Evolutionary conservation across 2,113 vertebrate genomes (phyloP).

Genomic region (Phyllostomus discolor): DNA sequence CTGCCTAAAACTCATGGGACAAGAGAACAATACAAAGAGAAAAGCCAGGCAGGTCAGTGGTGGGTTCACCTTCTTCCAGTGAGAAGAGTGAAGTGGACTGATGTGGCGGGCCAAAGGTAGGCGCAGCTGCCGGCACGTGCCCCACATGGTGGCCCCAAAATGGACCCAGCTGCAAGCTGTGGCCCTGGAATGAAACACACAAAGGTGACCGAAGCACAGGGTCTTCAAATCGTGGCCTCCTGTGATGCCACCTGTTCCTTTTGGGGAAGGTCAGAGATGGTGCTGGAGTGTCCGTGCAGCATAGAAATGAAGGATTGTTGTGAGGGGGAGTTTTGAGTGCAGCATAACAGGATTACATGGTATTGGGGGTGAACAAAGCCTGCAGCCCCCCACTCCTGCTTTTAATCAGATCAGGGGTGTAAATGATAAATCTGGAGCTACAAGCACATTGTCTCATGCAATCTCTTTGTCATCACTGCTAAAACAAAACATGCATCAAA

Average conservation of each 20-base stretch:
- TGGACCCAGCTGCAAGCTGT: fast-evolving
- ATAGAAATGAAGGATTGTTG: too few relatives aligned
- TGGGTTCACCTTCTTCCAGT: neutral
- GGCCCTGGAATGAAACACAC: neutral
- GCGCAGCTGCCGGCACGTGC: fast-evolving
- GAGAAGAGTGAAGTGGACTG: too few relatives aligned
- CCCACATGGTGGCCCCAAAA: neutral
- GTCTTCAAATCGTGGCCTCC: neutral
- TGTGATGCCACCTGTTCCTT: neutral
- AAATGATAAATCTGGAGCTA: neutral
- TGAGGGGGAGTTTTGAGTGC: neutral
- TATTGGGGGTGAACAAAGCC: neutral
- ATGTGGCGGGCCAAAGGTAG: fast-evolving
- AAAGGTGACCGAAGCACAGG: fast-evolving
- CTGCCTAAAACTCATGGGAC: neutral
- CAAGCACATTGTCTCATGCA: fast-evolving
- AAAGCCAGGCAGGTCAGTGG: neutral
- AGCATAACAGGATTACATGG: neutral
- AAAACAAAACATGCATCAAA: neutral
- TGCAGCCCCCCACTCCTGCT: neutral
- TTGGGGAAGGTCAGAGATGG: neutral
- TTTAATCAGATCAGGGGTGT: neutral
- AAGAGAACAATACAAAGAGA: neutral
- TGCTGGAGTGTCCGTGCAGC: neutral
- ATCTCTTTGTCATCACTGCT: neutral